These are phyloP conservation scores for Plumapathes pennacea DNA, from an alignment of 92 coral and sea anemone species.

Conservation along the genomic window DNA sequence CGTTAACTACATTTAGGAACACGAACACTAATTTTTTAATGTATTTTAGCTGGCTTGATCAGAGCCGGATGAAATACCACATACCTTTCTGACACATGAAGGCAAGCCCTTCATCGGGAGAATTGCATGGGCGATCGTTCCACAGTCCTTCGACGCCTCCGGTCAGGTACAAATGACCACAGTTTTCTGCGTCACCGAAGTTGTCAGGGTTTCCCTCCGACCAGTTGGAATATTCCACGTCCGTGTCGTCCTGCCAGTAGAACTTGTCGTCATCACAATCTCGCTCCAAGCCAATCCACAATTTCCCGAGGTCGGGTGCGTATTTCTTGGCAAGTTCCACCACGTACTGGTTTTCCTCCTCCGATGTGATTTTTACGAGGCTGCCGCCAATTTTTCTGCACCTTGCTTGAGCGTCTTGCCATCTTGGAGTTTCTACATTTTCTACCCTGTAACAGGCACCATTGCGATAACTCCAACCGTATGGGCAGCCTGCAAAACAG, in stretches of 20 bases:
- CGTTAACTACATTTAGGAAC: too few relatives aligned
- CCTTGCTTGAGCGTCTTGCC: neutral
- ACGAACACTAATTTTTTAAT: too few relatives aligned
- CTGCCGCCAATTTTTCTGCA: neutral
- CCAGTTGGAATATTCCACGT: neutral
- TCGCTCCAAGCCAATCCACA: slow-evolving; percentile 1
- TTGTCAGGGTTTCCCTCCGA: neutral
- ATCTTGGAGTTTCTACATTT: too few relatives aligned
- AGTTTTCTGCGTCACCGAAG: neutral
- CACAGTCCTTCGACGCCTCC: too few relatives aligned
- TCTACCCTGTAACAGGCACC: too few relatives aligned
- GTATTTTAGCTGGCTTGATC: too few relatives aligned
- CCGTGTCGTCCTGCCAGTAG: neutral
- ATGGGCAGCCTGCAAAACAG: too few relatives aligned
- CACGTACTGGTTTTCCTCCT: neutral
- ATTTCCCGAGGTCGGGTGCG: neutral
- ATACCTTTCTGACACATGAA: too few relatives aligned
- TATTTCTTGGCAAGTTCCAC: neutral
- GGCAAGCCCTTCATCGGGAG: too few relatives aligned
- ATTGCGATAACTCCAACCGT: too few relatives aligned
- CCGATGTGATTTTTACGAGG: neutral
- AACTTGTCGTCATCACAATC: neutral
- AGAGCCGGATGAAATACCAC: too few relatives aligned
- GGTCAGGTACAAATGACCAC: neutral
- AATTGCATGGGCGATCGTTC: too few relatives aligned